phyloP scores from a whole-genome alignment of 2,888 invertebrate genomes.

The Caenorhabditis sinica region DNA sequence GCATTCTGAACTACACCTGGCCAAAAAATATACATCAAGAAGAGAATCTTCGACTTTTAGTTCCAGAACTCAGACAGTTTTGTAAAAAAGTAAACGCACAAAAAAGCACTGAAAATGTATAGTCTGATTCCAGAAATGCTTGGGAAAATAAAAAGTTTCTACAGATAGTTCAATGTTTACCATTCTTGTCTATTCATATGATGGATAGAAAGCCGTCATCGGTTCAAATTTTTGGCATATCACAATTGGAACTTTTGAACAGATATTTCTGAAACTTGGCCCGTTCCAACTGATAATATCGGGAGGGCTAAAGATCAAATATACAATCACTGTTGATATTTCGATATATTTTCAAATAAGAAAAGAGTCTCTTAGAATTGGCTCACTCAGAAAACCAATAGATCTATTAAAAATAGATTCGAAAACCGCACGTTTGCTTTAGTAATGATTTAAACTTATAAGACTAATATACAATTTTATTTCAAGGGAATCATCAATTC shows the following conservation, averaged over 20 bases:
- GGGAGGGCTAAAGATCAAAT: neutral
- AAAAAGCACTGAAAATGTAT: no score
- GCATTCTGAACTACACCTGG: neutral
- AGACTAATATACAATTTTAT: neutral
- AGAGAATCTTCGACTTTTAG: neutral
- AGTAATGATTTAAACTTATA: no score
- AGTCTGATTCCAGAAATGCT: neutral
- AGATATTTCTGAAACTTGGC: neutral
- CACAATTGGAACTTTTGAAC: neutral
- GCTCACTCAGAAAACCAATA: conserved; percentile 5
- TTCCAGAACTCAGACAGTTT: neutral
- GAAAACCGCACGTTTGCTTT: neutral
- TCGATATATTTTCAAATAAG: conserved; percentile 21
- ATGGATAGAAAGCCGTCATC: no score
- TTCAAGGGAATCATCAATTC: neutral
- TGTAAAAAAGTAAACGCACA: neutral
- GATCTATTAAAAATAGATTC: neutral
- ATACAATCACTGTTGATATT: neutral
- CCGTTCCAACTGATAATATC: neutral
- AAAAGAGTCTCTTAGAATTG: neutral
- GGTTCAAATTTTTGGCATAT: neutral
- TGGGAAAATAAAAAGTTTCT: neutral
- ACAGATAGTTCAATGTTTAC: neutral
- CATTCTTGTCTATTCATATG: neutral
- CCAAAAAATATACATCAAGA: neutral